These are phyloP conservation scores for Microctenopoma stevenorrisi DNA, from an alignment of 2,797 vertebrate genomes.

Conservation along the genomic window DNA sequence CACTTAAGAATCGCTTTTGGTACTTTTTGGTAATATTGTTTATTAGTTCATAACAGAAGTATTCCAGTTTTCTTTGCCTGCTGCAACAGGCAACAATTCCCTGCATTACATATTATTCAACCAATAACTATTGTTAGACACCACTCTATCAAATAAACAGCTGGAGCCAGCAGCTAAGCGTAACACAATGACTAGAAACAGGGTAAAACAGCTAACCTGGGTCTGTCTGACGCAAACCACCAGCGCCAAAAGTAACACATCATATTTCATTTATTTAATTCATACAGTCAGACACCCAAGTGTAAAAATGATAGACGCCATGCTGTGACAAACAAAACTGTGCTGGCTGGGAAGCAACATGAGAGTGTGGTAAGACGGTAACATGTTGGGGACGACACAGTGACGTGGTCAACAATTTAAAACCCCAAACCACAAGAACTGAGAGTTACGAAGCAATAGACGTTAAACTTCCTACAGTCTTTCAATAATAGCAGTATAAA, in stretches of 20 bases:
- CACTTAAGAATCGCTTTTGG: constrained; percentile 25
- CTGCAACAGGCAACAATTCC: not conserved
- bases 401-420: not conserved
- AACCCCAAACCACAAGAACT: constrained; percentile 4
- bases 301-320: not conserved
- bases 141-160: too few species aligned
- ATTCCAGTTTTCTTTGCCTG: not conserved
- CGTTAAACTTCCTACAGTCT: not conserved
- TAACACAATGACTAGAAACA: too few species aligned
- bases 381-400: constrained; percentile 16
- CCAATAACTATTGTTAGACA: too few species aligned
- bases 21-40: not conserved
- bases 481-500: constrained; percentile 23
- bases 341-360: not conserved
- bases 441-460: constrained; percentile 14
- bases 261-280: not conserved
- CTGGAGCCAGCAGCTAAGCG: too few species aligned
- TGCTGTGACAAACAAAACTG: not conserved
- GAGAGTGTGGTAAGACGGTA: not conserved
- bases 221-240: too few species aligned
- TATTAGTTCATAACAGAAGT: not conserved
- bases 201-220: too few species aligned
- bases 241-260: too few species aligned
- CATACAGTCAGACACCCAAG: not conserved
- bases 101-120: not conserved